Evolutionary conservation across 2,113 vertebrate species (phyloP), one percentile per base, ranked within the genome.

Genomic region (Anoura caudifer): DNA sequence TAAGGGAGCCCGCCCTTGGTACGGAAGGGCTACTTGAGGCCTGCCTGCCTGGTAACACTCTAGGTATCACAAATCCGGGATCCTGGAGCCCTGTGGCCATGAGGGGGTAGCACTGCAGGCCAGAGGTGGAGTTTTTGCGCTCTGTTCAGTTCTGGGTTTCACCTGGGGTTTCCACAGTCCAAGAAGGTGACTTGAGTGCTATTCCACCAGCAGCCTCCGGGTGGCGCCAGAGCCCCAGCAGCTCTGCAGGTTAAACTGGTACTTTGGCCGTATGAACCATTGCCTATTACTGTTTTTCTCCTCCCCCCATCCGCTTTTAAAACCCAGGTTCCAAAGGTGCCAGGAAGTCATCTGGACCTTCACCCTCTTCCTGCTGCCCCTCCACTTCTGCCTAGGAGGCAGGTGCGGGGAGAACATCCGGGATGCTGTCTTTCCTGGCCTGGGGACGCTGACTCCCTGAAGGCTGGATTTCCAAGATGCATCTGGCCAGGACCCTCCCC

Each of bases 261-360:
- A 52, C 50, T 52, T 33, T 3, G 26, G 38, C 45, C 28, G 12
- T 54, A 0, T 5, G 5, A 81, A 43, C 70, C 61, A 10, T 38
- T 20, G 6, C 36, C 33, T 24, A 0, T 43, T 22, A 26, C 1
- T n/a, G n/a, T 80, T 73, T 77, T 85, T 56, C 69, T 47, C 26
- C 54, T 50, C 3, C 8, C 8, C 14, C 8, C 6, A 17, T 31
- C 17, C 20, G 9, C 86, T 79, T 93, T 95, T 50, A n/a, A 90
- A 77, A 81, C 59, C 15, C 95, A 98, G 97, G 97, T 90, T 96
- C 97, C 91, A 95, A 75, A 87, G 92, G 86, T 81, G 80, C 82
- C 16, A 41, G 63, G 63, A 97, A 94, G 65, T 22, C 87, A 72
- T 47, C 94, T 20, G 95, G 85, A 88, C 50, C 94, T n/a, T 85